phyloP scores from a whole-genome alignment of 2,113 vertebrate species.

The Bubalus kerabau region DNA sequence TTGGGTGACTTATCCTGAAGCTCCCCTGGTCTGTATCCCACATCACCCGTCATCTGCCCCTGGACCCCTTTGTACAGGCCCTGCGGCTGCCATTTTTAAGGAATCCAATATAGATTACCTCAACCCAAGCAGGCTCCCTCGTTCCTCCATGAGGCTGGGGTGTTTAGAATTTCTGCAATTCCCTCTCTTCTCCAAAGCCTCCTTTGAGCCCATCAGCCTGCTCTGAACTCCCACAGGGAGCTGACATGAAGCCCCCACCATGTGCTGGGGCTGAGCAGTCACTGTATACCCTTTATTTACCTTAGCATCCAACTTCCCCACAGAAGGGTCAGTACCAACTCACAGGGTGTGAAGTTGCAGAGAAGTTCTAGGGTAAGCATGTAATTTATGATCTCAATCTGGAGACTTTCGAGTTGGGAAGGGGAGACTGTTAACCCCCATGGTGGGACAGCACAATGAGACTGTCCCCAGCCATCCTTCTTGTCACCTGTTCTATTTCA shows the following conservation, averaged over 20 bases:
- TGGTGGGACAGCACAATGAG: neutral
- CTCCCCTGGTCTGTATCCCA: neutral
- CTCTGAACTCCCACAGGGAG: neutral
- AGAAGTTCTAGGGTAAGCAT: neutral
- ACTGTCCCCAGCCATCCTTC: neutral
- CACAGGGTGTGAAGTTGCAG: neutral
- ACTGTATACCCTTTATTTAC: neutral
- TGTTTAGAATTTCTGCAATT: neutral
- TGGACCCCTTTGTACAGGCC: neutral
- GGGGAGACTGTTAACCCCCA: neutral
- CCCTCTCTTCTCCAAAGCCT: neutral
- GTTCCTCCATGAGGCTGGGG: neutral
- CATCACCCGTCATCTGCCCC: rapidly evolving
- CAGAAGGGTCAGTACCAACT: neutral
- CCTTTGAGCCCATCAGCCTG: neutral
- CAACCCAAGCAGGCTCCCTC: neutral
- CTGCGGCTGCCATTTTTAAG: neutral
- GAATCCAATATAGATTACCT: neutral
- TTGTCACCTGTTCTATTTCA: neutral
- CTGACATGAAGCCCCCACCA: neutral
- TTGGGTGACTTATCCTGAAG: neutral
- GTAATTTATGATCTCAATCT: neutral
- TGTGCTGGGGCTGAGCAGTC: neutral
- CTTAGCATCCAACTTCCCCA: neutral
- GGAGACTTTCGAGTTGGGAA: neutral